Conservation (phyloP, 2,888 invertebrate species). For the Teleiodes luculella region DNA sequence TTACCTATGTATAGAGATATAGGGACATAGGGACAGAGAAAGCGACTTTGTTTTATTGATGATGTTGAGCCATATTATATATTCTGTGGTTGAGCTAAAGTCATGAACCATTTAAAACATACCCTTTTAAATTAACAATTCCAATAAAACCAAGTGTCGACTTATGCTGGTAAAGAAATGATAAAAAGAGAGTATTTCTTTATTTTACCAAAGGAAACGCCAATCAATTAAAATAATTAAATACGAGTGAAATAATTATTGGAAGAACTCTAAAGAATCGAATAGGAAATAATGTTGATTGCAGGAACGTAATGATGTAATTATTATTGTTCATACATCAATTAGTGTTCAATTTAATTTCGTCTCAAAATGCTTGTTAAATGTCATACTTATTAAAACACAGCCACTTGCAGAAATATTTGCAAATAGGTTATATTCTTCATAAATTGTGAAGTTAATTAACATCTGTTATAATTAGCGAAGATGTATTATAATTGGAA, state of each 20-base stretch:
- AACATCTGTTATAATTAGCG: not conserved
- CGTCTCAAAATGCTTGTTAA: not conserved
- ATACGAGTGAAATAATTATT: not conserved
- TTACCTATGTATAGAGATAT: too few species aligned
- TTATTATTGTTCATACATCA: not conserved
- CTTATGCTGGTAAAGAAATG: too few species aligned
- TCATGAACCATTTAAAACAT: too few species aligned
- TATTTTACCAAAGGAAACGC: not conserved
- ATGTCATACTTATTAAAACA: not conserved
- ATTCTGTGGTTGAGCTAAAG: too few species aligned
- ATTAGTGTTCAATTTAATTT: conserved; percentile 6
- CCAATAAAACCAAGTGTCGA: too few species aligned
- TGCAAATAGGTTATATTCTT: not conserved
- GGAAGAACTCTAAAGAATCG: not conserved
- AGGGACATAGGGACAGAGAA: too few species aligned
- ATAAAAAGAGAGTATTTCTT: too few species aligned
- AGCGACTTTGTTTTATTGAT: too few species aligned
- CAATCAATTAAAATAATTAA: conserved; percentile 2
- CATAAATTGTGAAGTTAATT: not conserved
- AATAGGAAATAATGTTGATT: not conserved
- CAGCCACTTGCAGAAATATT: not conserved
- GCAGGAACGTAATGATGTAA: not conserved
- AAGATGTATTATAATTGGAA: not conserved
- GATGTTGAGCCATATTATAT: too few species aligned
- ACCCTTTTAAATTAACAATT: too few species aligned